phyloP scores from a whole-genome alignment of 2,113 vertebrate genomes.

The Phasianus colchicus region DNA sequence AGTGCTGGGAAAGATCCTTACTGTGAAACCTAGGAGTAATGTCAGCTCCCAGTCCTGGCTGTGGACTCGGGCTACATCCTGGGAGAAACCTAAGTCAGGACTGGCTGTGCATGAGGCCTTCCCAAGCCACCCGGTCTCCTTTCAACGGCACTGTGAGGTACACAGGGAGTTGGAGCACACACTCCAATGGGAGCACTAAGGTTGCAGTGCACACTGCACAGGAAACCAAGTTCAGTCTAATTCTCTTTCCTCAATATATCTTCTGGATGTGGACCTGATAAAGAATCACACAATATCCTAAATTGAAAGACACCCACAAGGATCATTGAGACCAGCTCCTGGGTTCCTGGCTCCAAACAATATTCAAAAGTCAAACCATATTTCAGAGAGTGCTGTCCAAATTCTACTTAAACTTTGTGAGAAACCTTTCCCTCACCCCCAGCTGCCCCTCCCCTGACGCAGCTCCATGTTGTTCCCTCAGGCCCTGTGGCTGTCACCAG shows the following conservation, averaged over 20 bases:
- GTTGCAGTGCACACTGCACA: not conserved
- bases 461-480: too few species aligned
- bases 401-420: too few species aligned
- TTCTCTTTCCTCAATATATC: not conserved
- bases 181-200: accelerated
- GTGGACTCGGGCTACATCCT: not conserved
- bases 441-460: too few species aligned
- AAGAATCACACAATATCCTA: not conserved
- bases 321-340: too few species aligned
- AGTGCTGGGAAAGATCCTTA: not conserved
- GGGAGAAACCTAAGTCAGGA: not conserved
- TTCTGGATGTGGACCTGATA: not conserved
- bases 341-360: too few species aligned
- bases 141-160: not conserved
- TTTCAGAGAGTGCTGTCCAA: too few species aligned
- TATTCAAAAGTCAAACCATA: too few species aligned
- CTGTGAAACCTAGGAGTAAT: not conserved
- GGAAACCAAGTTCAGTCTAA: not conserved
- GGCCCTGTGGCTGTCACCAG: too few species aligned
- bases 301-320: too few species aligned
- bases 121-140: not conserved
- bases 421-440: too few species aligned
- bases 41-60: not conserved
- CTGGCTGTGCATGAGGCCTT: not conserved
- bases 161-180: accelerated